Evolutionary conservation across 2,113 vertebrate species (phyloP), one percentile per base, ranked within the genome.

Genomic region (Urocolius indicus): DNA sequence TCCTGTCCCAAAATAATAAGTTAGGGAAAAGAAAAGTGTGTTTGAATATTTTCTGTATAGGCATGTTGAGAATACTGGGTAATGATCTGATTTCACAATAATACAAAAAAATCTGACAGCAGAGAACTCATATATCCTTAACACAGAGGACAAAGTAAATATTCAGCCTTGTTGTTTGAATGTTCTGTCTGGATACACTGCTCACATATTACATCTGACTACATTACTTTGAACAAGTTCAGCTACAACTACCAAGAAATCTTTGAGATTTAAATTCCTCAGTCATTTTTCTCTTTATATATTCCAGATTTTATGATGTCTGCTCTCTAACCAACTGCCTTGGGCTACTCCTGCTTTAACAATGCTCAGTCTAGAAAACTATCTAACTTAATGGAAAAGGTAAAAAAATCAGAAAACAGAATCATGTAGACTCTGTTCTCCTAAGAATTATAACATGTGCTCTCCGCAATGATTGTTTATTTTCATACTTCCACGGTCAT

Each of bases 121-220:
- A 92, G 76, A 96, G 90, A 91, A 74, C 29, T 29, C 68, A 93
- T 97, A 96, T 96, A 86, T 96, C 86, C 81, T 84, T 95, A 67
- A 90, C 85, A 95, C 90, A 54, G 66, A 89, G 46, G 27, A 86
- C 54, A 94, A 78, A 92, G 68, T 95, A 97, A 97, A 97, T 90
- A 95, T 27, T 90, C 79, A 87, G 90, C 66, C 87, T 95, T 84
- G 94, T 93, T 96, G 91, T 93, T 95, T 97, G 95, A 91, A 11
- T 73, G 73, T 95, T 91, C 93, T 93, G 94, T 93, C 94, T 92
- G 84, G 90, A 79, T 83, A 68, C 45, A 27, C 61, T 74, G 34
- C 51, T 96, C 84, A 84, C 68, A 90, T 65, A n/a, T 81, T 85
- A 49, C 2, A 1, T 81, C 81, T 87, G 74, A 89, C 79, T 84